Conservation (phyloP, 2,888 invertebrate species). For the Idaea dimidiata region DNA sequence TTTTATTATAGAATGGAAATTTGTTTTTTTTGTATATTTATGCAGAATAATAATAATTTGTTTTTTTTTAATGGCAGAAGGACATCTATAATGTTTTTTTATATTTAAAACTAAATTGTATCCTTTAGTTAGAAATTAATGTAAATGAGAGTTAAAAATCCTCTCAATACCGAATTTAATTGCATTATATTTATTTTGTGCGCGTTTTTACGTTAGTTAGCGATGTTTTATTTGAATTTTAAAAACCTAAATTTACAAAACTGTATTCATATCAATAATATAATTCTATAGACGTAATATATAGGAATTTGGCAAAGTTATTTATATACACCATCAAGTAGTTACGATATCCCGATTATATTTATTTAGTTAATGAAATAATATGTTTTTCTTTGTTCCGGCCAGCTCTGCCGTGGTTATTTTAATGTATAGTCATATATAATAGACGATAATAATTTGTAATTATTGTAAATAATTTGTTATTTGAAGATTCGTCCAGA, state of each 20-base stretch:
- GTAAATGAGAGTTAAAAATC: conserved; percentile 35
- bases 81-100: background rate
- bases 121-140: conserved; percentile 5
- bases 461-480: conserved; percentile 75
- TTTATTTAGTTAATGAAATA: conserved; percentile 11
- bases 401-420: background rate
- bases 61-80: conserved; percentile 2
- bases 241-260: conserved; percentile 35
- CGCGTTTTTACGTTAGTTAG: conserved; percentile 47
- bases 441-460: conserved; percentile 46
- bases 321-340: conserved; percentile 50
- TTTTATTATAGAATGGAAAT: conserved; percentile 28
- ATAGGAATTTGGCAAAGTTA: conserved; percentile 36
- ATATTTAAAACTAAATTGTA: background rate
- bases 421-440: conserved; percentile 35
- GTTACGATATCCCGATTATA: conserved; percentile 13
- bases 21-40: conserved; percentile 17
- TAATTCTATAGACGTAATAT: conserved; percentile 10
- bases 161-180: conserved; percentile 58
- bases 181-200: conserved; percentile 30
- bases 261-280: conserved; percentile 58
- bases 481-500: conserved; percentile 63
- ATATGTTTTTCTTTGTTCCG: conserved; percentile 6
- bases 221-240: conserved; percentile 39
- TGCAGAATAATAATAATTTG: conserved; percentile 54